Evolutionary conservation across 1,140 invertebrate genomes (phyloP).

Genomic region (Magallana gigas): DNA sequence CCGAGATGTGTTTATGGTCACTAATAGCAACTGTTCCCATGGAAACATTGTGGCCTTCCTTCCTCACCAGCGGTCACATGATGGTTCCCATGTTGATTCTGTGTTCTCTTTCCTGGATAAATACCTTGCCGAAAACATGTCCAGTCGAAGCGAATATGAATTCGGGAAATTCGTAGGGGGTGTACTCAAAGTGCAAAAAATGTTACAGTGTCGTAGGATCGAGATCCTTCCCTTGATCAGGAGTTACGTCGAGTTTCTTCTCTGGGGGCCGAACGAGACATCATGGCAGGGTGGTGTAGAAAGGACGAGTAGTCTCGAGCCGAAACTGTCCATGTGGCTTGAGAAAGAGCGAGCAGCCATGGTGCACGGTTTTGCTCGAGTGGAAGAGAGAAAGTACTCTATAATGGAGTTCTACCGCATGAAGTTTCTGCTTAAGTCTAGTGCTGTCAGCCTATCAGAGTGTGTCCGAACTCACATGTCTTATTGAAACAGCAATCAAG

Average conservation of each 20-base stretch:
- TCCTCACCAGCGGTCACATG: conserved; percentile 68
- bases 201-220: conserved; percentile 65
- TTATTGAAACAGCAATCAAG: not conserved
- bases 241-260: conserved; percentile 70
- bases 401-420: conserved; percentile 73
- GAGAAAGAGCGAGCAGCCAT: conserved; percentile 68
- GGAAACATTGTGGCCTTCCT: conserved; percentile 73
- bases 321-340: conserved; percentile 73
- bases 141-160: conserved; percentile 54
- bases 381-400: conserved; percentile 38
- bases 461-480: conserved; percentile 65
- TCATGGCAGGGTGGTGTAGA: conserved; percentile 55
- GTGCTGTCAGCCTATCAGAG: conserved; percentile 70
- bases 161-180: conserved; percentile 62
- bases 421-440: conserved; percentile 76
- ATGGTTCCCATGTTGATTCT: conserved; percentile 64
- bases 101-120: conserved; percentile 72
- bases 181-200: conserved; percentile 62
- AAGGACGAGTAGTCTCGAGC: conserved; percentile 67
- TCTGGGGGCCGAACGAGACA: conserved; percentile 71
- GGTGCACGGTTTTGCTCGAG: conserved; percentile 67
- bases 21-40: conserved; percentile 63
- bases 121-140: conserved; percentile 65
- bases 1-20: conserved; percentile 70
- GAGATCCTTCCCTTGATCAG: conserved; percentile 70